Evolutionary conservation across 2,888 invertebrate genomes (phyloP).

Genomic region (Buathra laborator): DNA sequence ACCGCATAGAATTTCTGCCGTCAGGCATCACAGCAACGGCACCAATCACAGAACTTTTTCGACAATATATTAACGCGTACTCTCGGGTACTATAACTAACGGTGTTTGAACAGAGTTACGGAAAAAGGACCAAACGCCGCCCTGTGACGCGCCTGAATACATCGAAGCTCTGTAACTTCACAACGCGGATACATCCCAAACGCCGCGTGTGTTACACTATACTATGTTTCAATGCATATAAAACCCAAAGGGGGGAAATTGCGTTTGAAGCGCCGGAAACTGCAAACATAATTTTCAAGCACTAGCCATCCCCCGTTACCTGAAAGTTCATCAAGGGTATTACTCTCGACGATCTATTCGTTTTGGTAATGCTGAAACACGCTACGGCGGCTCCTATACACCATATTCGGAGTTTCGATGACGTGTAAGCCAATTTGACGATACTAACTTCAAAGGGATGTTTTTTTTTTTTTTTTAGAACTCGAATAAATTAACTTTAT

Average conservation of each 20-base stretch:
- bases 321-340: slow-evolving; percentile 13
- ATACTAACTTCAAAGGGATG: not conserved
- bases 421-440: not conserved
- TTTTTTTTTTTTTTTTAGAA: not conserved
- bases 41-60: too few species aligned
- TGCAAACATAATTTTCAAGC: slow-evolving; percentile 7
- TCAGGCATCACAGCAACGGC: too few species aligned
- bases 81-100: too few species aligned
- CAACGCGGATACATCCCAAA: too few species aligned
- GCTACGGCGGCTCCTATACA: not conserved
- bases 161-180: too few species aligned
- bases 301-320: slow-evolving; percentile 5
- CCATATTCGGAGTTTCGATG: not conserved
- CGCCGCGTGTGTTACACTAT: too few species aligned
- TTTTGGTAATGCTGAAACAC: not conserved
- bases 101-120: too few species aligned
- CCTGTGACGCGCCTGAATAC: too few species aligned
- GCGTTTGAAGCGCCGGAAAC: slow-evolving; percentile 14
- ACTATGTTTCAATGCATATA: too few species aligned
- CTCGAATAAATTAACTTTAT: not conserved
- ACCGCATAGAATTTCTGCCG: too few species aligned
- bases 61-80: too few species aligned
- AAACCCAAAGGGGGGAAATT: slow-evolving; percentile 8
- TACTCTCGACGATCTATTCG: slow-evolving; percentile 5
- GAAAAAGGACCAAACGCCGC: too few species aligned